Conservation (phyloP, 2,113 vertebrate genomes). For the Heterocephalus glaber region DNA sequence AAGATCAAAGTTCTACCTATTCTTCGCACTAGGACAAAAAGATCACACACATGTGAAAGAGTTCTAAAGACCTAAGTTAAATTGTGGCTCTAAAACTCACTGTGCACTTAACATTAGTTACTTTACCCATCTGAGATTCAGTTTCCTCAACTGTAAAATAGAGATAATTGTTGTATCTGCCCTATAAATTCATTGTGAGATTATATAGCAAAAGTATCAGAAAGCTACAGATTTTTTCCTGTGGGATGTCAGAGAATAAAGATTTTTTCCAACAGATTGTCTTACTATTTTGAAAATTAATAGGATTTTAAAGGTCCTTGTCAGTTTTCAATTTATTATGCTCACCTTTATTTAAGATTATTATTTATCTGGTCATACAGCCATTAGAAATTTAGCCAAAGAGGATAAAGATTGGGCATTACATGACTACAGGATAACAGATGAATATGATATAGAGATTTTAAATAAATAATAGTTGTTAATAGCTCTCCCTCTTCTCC, state of each 20-base stretch:
- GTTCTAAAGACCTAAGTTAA: neutral
- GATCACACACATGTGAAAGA: neutral
- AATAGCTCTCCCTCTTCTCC: slow-evolving; percentile 19
- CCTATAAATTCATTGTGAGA: neutral
- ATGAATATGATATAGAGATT: slow-evolving; percentile 37
- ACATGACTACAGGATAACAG: slow-evolving; percentile 34
- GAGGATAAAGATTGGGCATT: neutral
- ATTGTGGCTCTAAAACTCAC: neutral
- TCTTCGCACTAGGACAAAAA: slow-evolving; percentile 28
- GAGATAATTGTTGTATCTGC: neutral
- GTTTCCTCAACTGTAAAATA: slow-evolving; percentile 2
- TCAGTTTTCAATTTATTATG: slow-evolving; percentile 43
- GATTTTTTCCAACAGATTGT: neutral
- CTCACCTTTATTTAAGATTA: neutral
- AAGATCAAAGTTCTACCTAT: neutral
- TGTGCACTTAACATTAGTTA: neutral
- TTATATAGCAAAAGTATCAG: slow-evolving; percentile 2
- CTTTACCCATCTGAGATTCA: slow-evolving; percentile 2
- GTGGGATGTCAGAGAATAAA: neutral
- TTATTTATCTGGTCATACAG: slow-evolving; percentile 31
- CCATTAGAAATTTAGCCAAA: slow-evolving; percentile 56
- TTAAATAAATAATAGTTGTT: slow-evolving; percentile 42
- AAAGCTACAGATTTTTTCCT: neutral
- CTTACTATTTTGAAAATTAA: slow-evolving; percentile 23
- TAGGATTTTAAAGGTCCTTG: neutral